phyloP scores from a whole-genome alignment of 2,888 invertebrate species.

The Oscheius sp. region DNA sequence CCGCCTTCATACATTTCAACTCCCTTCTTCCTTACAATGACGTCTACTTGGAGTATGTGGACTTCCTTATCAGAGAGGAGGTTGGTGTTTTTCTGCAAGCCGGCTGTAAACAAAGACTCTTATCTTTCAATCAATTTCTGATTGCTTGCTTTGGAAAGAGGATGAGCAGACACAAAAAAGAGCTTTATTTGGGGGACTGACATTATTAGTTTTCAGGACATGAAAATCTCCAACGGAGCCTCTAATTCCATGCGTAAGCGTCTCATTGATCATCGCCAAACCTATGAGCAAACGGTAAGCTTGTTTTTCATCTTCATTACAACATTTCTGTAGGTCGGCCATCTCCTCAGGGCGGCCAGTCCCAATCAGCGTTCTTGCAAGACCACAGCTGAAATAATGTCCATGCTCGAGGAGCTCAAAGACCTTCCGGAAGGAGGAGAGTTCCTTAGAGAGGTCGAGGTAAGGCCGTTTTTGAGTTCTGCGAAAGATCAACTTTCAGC shows the following conservation, averaged over 20 bases:
- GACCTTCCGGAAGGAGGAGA: not conserved
- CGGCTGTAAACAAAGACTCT: not conserved
- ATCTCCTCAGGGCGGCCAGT: not conserved
- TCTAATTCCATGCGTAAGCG: not conserved
- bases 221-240: not conserved
- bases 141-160: too few species aligned
- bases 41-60: not conserved
- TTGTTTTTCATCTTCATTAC: not conserved
- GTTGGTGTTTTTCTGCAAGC: not conserved
- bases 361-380: not conserved
- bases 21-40: conserved; percentile 5
- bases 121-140: not conserved
- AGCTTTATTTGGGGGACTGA: too few species aligned
- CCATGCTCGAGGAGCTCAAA: not conserved
- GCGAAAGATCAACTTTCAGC: not conserved
- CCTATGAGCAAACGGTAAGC: not conserved
- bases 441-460: not conserved
- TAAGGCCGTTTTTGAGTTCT: not conserved
- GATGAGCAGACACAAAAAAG: too few species aligned
- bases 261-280: not conserved
- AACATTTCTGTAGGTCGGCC: too few species aligned
- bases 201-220: not conserved
- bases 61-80: not conserved
- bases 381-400: not conserved
- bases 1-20: not conserved